Base-by-base conservation (phyloP, 2,113 vertebrate genomes). In the Ammodramus savannarum region DNA sequence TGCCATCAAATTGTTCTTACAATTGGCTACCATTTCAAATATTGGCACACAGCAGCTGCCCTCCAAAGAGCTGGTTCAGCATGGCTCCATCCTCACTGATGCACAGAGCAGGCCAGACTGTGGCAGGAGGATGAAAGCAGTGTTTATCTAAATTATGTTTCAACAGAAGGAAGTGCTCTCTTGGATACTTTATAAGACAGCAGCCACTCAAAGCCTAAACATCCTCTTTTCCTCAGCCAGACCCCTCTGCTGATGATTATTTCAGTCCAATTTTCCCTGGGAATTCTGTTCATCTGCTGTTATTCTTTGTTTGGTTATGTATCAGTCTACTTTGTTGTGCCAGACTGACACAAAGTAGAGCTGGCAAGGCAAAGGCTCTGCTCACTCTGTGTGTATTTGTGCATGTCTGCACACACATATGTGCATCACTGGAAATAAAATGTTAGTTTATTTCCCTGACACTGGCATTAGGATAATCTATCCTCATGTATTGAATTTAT, bases 351-450 rank as follows among this genome's bases (percentile, higher is more conserved):
- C 22, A 86, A 76, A 85, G 23, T 32, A 69, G 66, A 72, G 14
- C 58, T 49, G 22, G 25, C 54, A 51, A 73, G 29, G 25, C 29
- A 84, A 65, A 76, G 9, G 51, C 18, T 86, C 34, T 44, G 26
- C 49, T 69, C 66, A 20, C 15, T 59, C 73, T 32, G 34, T 0
- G 0, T 21, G 2, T 54, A 14, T 55, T 34, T 39, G 19, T 31
- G 13, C 7, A 7, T 11, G 4, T 59, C 18, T 54, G 19, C 23
- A 26, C 2, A 3, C 1, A 3, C 0, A 1, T 7, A 16, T 29
- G 74, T 32, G 12, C 41, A n/a, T 41, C 41, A 66, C 14, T 58
- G 10, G n/a, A 62, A 90, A 78, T 58, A 69, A 69, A 61, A 23
- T 5, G 7, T 32, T 54, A 31, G 11, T 43, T 93, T 75, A 49